Conservation (phyloP, 1,140 invertebrate genomes). For the Anastatus disparis region DNA sequence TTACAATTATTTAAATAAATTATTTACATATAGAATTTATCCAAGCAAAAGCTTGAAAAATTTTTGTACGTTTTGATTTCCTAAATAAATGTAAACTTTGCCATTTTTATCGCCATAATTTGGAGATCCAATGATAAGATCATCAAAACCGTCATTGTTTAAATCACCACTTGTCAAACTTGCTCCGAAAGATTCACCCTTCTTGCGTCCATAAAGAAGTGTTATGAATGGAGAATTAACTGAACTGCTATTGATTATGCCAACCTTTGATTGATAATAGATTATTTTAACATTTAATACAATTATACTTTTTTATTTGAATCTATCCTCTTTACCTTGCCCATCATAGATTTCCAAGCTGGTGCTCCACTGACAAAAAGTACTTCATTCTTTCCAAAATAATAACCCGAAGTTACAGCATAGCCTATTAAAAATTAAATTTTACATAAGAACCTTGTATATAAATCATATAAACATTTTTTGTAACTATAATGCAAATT, state of each 20-base stretch:
- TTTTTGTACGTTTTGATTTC: slow-evolving; percentile 46
- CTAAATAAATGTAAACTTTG: slow-evolving; percentile 70
- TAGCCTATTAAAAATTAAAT: slow-evolving; percentile 63
- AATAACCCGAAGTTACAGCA: slow-evolving; percentile 70
- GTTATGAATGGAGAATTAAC: slow-evolving; percentile 50
- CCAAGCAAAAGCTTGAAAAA: background rate
- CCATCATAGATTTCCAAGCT: slow-evolving; percentile 61
- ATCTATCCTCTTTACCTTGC: slow-evolving; percentile 54
- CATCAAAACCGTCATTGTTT: slow-evolving; percentile 76
- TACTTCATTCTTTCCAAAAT: slow-evolving; percentile 55
- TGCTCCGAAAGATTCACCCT: slow-evolving; percentile 83
- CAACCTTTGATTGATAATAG: background rate
- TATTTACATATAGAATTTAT: background rate
- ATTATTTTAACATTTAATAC: background rate
- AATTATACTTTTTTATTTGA: background rate
- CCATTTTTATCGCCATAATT: slow-evolving; percentile 70
- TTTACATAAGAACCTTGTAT: too few species aligned
- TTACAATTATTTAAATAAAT: too few species aligned
- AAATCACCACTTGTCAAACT: slow-evolving; percentile 76
- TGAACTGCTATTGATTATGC: slow-evolving; percentile 15
- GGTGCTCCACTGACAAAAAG: slow-evolving; percentile 71
- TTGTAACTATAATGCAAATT: too few species aligned
- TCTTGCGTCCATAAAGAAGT: slow-evolving; percentile 67
- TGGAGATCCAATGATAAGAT: slow-evolving; percentile 84
- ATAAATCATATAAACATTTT: too few species aligned